Evolutionary conservation across 1,140 invertebrate genomes (phyloP), one percentile per base, ranked within the genome.

Genomic region (Nasonia longicornis): DNA sequence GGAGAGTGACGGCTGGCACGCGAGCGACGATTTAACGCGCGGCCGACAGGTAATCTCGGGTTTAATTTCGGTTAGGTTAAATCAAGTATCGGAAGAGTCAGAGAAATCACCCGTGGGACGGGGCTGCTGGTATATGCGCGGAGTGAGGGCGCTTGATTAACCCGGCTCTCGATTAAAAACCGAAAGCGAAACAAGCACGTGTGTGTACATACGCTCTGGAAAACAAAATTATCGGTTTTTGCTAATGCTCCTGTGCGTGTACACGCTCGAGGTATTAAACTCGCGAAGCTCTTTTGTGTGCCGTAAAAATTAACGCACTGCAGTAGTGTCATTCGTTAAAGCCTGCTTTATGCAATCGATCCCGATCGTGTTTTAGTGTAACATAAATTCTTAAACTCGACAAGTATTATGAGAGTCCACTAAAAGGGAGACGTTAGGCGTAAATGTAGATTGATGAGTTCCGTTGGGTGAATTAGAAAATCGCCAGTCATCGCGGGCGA

Each of bases 41-140:
- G 84, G 83, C 85, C 85, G 82, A 77, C 80, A 82, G 81, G 84
- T 87, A 86, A 87, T 86, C 86, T 86, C 84, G 85, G 86, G 82
- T 87, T 87, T 86, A 84, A 87, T 87, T 87, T 87, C 83, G 84
- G 85, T 84, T 70, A 83, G 76, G 83, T 86, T 87, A 86, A 87
- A 87, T 87, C 85, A 73, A 73, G 35, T 58, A 70, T 78, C 38
- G 66, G 20, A 69, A 69, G 31, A 14, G 63, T 31, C 31, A 11
- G 14, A 38, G 42, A 22, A 42, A 42, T 76, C 14, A 16, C 11
- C 26, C 12, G 22, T 48, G 45, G 35, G 35, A 38, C 38, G 10
- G 10, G 10, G 4, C 38, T 42, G 6, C 38, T 8, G 38, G 6
- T 42, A 35, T 42, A 42, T 42, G 1, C 8, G 8, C 20, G 4